A percentile compares a stretch with the other conserved stretches of the same genome.
phyloP scores from a whole-genome alignment of 2,113 vertebrate species.

The Ctenodactylus gundi region DNA sequence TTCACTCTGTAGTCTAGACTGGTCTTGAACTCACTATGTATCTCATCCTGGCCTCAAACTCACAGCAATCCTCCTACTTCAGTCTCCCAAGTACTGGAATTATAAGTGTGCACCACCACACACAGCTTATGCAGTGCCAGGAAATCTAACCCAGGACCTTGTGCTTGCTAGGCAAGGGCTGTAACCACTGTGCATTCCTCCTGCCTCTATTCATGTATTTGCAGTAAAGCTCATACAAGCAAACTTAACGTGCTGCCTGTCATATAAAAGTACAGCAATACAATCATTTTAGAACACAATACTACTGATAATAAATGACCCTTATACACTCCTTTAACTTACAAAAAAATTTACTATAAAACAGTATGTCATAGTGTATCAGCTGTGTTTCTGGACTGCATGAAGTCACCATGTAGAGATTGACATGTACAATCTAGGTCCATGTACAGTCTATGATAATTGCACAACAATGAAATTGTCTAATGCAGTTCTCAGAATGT shows the following conservation, averaged over 20 bases:
- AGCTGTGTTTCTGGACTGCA: too few species aligned
- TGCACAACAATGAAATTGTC: not conserved
- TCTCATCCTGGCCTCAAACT: too few species aligned
- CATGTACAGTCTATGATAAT: not conserved
- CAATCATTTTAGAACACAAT: not conserved
- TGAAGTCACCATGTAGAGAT: not conserved
- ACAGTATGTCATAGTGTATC: not conserved
- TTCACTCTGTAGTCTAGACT: too few species aligned
- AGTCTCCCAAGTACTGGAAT: too few species aligned
- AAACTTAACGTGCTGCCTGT: too few species aligned
- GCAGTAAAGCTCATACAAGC: not conserved
- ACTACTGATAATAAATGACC: rapidly evolving
- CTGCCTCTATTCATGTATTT: not conserved
- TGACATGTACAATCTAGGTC: not conserved
- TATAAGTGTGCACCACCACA: too few species aligned
- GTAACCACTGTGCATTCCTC: too few species aligned
- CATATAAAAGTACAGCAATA: not conserved
- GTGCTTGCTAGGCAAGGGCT: too few species aligned
- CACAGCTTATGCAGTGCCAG: too few species aligned
- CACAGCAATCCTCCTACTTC: too few species aligned
- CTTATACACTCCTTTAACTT: not conserved
- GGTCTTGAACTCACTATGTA: too few species aligned
- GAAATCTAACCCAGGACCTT: too few species aligned
- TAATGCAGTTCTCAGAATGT: not conserved
- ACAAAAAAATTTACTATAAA: not conserved